Evolutionary conservation across 2,888 invertebrate species (phyloP).

Genomic region (Branchipolynoe longqiensis): DNA sequence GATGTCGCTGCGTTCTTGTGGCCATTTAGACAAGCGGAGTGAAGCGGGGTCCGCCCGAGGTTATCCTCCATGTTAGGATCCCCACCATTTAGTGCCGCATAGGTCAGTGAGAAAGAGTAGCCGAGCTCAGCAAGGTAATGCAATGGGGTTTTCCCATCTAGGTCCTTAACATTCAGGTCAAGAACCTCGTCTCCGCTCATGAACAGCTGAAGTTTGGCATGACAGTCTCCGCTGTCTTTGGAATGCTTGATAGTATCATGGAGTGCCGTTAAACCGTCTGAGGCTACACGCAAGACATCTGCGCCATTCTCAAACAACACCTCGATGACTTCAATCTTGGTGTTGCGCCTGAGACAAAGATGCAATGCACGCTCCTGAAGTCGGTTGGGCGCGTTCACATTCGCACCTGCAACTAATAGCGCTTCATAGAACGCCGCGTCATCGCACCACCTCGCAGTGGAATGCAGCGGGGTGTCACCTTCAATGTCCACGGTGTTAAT

Average conservation of each 20-base stretch:
- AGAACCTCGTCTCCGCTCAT: constrained; percentile 20
- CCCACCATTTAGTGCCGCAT: background rate
- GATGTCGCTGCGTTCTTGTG: constrained; percentile 39
- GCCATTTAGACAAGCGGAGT: constrained; percentile 45
- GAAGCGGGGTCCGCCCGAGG: constrained; percentile 23
- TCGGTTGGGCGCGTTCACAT: constrained; percentile 5
- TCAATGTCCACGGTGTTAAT: constrained; percentile 45
- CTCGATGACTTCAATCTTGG: constrained; percentile 45
- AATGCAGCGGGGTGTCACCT: constrained; percentile 57
- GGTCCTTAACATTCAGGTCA: constrained; percentile 26
- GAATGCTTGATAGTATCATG: constrained; percentile 46
- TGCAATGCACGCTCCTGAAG: constrained; percentile 23
- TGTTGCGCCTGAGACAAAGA: background rate
- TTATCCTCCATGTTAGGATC: background rate
- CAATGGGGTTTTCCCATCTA: constrained; percentile 9
- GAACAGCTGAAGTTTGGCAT: constrained; percentile 43
- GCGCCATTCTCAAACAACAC: constrained; percentile 52
- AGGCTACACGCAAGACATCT: background rate
- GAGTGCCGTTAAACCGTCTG: constrained; percentile 18
- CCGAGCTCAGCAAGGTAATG: constrained; percentile 30
- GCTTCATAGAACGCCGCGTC: constrained; percentile 45
- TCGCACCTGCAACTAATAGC: constrained; percentile 22
- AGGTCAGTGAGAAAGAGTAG: constrained; percentile 37
- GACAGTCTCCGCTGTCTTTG: constrained; percentile 42
- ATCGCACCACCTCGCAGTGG: constrained; percentile 23